A percentile compares a stretch with the other conserved stretches of the same genome.
Evolutionary conservation across 2,113 vertebrate genomes (phyloP).

Genomic region (Serilophus lunatus): DNA sequence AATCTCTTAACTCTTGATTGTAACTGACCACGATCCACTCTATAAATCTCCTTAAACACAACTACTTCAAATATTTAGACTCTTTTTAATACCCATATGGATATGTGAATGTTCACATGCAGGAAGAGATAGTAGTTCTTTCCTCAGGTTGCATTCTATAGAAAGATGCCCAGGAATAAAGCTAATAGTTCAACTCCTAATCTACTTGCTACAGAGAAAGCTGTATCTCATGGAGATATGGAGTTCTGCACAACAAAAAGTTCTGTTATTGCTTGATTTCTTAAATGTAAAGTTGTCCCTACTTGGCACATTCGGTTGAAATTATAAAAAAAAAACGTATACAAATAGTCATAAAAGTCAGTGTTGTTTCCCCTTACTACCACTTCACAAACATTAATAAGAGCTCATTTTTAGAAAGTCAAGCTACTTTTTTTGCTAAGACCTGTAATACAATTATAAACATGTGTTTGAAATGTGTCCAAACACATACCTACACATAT

Average conservation of each 20-base stretch:
- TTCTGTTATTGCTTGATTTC: not conserved
- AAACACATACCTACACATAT: not conserved
- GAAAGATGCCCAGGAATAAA: too few species aligned
- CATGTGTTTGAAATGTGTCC: not conserved
- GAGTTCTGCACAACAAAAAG: not conserved
- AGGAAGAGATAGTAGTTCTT: not conserved
- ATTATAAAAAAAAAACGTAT: not conserved
- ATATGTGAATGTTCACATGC: not conserved
- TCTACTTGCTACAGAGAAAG: not conserved
- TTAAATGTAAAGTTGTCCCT: not conserved
- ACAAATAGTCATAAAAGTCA: not conserved
- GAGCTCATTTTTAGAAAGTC: not conserved
- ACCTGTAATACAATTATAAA: not conserved
- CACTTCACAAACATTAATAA: not conserved
- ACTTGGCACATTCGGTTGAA: not conserved
- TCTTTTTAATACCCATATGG: not conserved
- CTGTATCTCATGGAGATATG: not conserved
- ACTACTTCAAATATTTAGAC: not conserved
- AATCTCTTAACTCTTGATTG: not conserved
- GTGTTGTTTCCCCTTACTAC: not conserved
- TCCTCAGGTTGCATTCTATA: not conserved
- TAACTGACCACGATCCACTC: not conserved
- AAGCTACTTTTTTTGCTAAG: not conserved
- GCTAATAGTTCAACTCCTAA: too few species aligned
- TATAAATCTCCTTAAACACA: not conserved